Base-by-base conservation (phyloP, 2,797 vertebrate species). In the Morelia viridis region DNA sequence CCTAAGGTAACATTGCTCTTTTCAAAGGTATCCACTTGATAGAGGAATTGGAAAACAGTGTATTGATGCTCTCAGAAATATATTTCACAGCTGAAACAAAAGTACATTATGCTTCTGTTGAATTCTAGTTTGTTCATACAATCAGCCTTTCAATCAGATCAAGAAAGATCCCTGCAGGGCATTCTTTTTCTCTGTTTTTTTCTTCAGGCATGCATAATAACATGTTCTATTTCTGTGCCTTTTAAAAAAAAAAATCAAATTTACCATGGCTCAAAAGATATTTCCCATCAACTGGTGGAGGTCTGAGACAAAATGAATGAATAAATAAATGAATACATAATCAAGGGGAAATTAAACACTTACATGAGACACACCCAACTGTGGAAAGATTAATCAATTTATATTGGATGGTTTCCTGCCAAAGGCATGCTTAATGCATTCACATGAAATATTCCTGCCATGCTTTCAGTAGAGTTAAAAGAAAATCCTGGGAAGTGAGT, bases 81-180 rank as follows among this genome's bases (percentile, higher is more conserved):
- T 86, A 89, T 84, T 85, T 89, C 62, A 89, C 61, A 86, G 87
- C 65, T 62, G 56, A 35, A 86, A 85, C 31, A 57, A 76, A 83
- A 88, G 60, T 88, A n/a, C 85, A 57, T 90, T 84, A 28, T 80
- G 80, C 58, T 58, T 80, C 46, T 57, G 31, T 41, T 60, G 50
- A 86, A 91, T 93, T 86, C 46, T 17, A 8, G 58, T 87, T 91
- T 91, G 87, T 89, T 89, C 65, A 53, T 91, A 53, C 26, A 76
- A 89, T 80, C 83, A 93, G 41, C 58, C 46, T 86, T 89, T 86
- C 58, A 61, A 85, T 89, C 83, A 93, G 89, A 91, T 89, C 57
- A 91, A 76, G 83, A 31, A 91, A 56, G 87, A 46, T 89, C 84
- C 87, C 57, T 5, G 56, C 3, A 80, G 87, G 87, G 87, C 64